Evolutionary conservation across 2,797 vertebrate genomes (phyloP).

Genomic region (Prionace glauca): DNA sequence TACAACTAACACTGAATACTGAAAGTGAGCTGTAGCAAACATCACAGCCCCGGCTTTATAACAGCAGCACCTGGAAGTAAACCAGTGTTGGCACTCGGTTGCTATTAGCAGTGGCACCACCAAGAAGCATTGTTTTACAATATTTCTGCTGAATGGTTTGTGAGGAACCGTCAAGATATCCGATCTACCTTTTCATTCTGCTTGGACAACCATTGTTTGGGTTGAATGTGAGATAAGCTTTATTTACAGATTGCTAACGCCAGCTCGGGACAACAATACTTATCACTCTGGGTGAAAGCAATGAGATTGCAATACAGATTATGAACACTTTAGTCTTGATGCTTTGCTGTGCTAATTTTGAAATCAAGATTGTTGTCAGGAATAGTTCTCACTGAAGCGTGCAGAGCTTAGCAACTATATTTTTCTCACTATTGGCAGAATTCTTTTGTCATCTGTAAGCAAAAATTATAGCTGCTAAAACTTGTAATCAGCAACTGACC

Average conservation of each 20-base stretch:
- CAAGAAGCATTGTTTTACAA: conserved; percentile 38
- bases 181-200: conserved; percentile 23
- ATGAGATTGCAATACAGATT: not conserved
- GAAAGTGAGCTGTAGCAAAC: not conserved
- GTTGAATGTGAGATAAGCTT: not conserved
- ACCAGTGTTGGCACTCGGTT: conserved; percentile 37
- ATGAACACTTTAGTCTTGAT: not conserved
- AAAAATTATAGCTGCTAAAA: not conserved
- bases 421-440: not conserved
- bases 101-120: conserved; percentile 37
- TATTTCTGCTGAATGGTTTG: conserved; percentile 27
- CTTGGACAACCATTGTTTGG: conserved; percentile 34
- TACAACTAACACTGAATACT: not conserved
- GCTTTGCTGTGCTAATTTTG: not conserved
- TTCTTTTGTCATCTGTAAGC: not conserved
- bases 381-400: not conserved
- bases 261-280: not conserved
- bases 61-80: conserved; percentile 26
- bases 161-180: conserved; percentile 22
- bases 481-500: not conserved
- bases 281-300: not conserved
- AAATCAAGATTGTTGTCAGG: not conserved
- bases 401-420: no score
- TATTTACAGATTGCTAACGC: conserved; percentile 34
- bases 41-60: conserved; percentile 35